Conservation (phyloP, 2,113 vertebrate genomes). For the Notiomystis cincta region DNA sequence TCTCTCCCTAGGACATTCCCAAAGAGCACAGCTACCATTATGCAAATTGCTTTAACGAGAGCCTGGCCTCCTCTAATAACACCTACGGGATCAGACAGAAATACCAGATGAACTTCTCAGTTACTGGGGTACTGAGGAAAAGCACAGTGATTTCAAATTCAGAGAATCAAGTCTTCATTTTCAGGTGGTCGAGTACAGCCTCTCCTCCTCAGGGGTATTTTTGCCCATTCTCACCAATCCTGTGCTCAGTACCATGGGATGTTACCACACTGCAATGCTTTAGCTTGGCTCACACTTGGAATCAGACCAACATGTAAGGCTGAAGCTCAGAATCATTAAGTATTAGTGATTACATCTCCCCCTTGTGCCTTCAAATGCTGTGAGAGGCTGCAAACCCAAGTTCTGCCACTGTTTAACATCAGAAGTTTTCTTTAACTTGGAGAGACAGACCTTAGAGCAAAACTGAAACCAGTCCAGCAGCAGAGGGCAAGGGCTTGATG, state of each 20-base stretch:
- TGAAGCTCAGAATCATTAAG: background rate
- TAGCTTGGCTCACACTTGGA: background rate
- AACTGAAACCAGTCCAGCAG: background rate
- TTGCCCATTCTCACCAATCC: background rate
- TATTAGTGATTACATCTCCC: constrained; percentile 8
- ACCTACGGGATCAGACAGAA: constrained; percentile 35
- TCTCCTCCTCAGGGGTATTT: background rate
- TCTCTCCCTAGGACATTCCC: constrained; percentile 48
- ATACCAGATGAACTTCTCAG: constrained; percentile 15
- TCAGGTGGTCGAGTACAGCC: background rate
- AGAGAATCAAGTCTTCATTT: background rate
- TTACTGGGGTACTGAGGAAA: background rate
- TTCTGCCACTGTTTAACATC: background rate
- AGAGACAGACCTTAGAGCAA: background rate
- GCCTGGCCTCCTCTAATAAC: constrained; percentile 39
- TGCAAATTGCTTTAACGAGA: constrained; percentile 68
- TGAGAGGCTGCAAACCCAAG: background rate
- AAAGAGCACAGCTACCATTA: constrained; percentile 60
- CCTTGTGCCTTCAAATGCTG: background rate
- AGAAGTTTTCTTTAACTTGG: background rate
- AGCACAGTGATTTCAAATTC: background rate
- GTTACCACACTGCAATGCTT: background rate
- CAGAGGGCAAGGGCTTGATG: background rate
- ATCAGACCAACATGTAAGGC: fast-evolving
- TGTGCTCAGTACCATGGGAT: background rate